Conservation (phyloP, 1,140 invertebrate genomes). For the Papilio xuthus region DNA sequence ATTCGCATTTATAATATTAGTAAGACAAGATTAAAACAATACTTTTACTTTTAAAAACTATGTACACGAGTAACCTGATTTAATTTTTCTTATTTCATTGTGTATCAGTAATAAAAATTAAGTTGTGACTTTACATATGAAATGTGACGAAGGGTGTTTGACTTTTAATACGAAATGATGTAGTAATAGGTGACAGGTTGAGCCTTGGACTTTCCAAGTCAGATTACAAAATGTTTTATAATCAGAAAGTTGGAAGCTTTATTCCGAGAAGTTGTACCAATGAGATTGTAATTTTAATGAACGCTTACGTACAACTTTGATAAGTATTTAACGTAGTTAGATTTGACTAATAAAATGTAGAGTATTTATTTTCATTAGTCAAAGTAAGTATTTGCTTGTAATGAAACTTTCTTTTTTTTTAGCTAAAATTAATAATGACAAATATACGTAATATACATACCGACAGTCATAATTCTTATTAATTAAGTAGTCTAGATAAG, state of each 20-base stretch:
- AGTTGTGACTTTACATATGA: not conserved
- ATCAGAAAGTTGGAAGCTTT: conserved; percentile 33
- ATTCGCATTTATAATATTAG: too few species aligned
- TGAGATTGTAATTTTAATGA: not conserved
- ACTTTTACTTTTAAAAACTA: too few species aligned
- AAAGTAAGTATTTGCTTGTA: too few species aligned
- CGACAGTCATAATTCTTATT: not conserved
- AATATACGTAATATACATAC: not conserved
- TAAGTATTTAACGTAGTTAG: not conserved
- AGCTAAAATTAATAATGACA: too few species aligned
- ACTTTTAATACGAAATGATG: not conserved
- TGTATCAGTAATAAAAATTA: not conserved
- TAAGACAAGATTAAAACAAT: too few species aligned
- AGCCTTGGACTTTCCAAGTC: conserved; percentile 12
- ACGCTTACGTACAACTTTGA: not conserved
- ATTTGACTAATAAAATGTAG: too few species aligned
- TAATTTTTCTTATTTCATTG: too few species aligned
- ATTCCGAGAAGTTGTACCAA: conserved; percentile 34
- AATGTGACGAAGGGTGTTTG: not conserved
- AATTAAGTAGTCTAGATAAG: not conserved
- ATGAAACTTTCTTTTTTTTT: too few species aligned
- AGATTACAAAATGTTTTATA: conserved; percentile 6
- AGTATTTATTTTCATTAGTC: too few species aligned
- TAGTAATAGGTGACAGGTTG: not conserved
- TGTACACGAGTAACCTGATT: too few species aligned